A percentile compares a stretch with the other conserved stretches of the same genome.
Evolutionary conservation across 2,888 invertebrate species (phyloP).

Genomic region (Drosophila formosana): DNA sequence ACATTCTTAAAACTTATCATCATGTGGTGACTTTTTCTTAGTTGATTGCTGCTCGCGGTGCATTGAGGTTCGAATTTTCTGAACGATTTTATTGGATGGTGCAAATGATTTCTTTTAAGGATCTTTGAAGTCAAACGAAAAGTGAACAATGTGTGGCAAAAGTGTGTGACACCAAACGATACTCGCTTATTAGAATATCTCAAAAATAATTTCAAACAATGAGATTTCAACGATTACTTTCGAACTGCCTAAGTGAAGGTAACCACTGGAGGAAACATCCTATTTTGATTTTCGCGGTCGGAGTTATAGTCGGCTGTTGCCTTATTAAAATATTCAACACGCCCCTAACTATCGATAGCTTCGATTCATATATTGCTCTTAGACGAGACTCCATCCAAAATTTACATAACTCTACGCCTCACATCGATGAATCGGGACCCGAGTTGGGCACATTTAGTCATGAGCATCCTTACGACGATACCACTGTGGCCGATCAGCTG

Average conservation of each 20-base stretch:
- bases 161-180: not conserved
- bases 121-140: not conserved
- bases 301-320: constrained; percentile 24
- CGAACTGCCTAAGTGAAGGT: constrained; percentile 10
- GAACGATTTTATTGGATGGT: not conserved
- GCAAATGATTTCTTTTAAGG: constrained; percentile 2
- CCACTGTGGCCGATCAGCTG: constrained; percentile 89
- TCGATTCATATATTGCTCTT: constrained; percentile 3
- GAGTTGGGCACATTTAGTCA: constrained; percentile 10
- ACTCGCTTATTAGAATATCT: not conserved
- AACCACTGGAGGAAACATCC: constrained; percentile 22
- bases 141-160: not conserved
- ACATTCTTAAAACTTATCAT: constrained; percentile 7
- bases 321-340: constrained; percentile 24
- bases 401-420: not conserved
- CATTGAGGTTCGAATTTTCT: not conserved
- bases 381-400: not conserved
- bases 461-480: constrained; percentile 86
- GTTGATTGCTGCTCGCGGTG: not conserved
- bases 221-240: constrained; percentile 17
- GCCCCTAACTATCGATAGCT: constrained; percentile 16
- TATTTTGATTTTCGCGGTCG: constrained; percentile 17
- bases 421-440: not conserved
- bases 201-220: constrained; percentile 1
- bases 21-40: not conserved